Percentiles rank a stretch among this genome's conserved stretches.
Evolutionary conservation across 2,888 invertebrate genomes (phyloP).

Genomic region (Desoria tigrina): DNA sequence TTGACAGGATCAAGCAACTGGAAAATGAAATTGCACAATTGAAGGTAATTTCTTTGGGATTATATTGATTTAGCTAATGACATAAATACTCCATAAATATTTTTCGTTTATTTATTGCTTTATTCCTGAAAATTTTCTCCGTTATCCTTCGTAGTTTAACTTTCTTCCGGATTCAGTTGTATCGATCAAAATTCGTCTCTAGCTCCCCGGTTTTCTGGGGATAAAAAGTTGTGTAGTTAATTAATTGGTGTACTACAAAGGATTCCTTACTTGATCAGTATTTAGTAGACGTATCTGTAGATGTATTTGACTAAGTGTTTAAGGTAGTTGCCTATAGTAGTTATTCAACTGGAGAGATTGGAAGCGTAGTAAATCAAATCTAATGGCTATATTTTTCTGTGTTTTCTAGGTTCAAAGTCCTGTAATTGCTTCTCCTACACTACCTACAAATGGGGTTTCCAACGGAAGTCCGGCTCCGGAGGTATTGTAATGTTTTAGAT

Average conservation of each 20-base stretch:
- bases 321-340: too few species aligned
- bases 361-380: too few species aligned
- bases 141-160: background rate
- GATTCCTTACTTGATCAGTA: too few species aligned
- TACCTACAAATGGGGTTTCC: conserved; percentile 30
- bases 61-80: too few species aligned
- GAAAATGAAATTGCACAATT: conserved; percentile 28
- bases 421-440: background rate
- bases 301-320: too few species aligned
- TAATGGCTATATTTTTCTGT: too few species aligned
- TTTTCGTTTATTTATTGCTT: background rate
- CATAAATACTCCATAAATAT: too few species aligned
- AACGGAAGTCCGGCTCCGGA: conserved; percentile 26
- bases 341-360: background rate
- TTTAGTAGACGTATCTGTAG: too few species aligned
- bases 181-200: background rate
- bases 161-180: conserved; percentile 3
- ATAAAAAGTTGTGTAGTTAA: too few species aligned
- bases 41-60: too few species aligned
- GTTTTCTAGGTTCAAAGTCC: conserved; percentile 7
- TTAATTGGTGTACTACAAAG: too few species aligned
- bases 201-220: background rate
- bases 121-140: too few species aligned
- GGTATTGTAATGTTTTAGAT: background rate
- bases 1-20: conserved; percentile 26